These are phyloP conservation scores for Sylvilagus bachmani DNA, from an alignment of 2,113 vertebrate species.

Conservation along the genomic window DNA sequence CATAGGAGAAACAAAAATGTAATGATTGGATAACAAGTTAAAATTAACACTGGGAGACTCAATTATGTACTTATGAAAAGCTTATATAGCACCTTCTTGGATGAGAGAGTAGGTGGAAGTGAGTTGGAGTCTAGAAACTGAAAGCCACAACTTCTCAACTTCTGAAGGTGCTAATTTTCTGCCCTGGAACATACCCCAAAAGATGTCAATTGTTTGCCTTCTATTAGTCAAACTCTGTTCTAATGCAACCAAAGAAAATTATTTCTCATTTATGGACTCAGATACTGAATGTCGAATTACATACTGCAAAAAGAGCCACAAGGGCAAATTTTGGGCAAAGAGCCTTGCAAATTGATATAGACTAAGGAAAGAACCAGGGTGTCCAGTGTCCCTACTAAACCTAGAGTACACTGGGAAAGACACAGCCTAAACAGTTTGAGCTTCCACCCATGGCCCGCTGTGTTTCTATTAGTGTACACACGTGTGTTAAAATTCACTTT, in stretches of 20 bases:
- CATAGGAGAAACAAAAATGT: not conserved
- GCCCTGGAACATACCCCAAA: too few species aligned
- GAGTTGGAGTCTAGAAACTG: not conserved
- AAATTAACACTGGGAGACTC: not conserved
- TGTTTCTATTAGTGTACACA: not conserved
- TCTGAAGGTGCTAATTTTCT: not conserved
- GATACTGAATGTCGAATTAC: not conserved
- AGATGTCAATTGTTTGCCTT: rapidly evolving
- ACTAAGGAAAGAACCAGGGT: not conserved
- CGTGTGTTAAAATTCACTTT: not conserved
- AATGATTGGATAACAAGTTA: not conserved
- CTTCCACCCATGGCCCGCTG: not conserved
- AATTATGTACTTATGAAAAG: not conserved
- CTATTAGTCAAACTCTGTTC: not conserved
- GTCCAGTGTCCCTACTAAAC: not conserved
- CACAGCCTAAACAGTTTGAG: not conserved
- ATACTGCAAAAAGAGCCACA: not conserved
- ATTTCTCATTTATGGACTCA: not conserved
- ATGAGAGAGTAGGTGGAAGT: not conserved
- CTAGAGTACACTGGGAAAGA: not conserved
- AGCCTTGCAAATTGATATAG: not conserved
- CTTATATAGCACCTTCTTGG: not conserved
- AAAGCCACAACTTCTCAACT: too few species aligned
- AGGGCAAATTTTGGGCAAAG: not conserved
- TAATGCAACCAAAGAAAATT: not conserved